Conservation (phyloP, 1,140 invertebrate genomes). For the Neodiprion lecontei region DNA sequence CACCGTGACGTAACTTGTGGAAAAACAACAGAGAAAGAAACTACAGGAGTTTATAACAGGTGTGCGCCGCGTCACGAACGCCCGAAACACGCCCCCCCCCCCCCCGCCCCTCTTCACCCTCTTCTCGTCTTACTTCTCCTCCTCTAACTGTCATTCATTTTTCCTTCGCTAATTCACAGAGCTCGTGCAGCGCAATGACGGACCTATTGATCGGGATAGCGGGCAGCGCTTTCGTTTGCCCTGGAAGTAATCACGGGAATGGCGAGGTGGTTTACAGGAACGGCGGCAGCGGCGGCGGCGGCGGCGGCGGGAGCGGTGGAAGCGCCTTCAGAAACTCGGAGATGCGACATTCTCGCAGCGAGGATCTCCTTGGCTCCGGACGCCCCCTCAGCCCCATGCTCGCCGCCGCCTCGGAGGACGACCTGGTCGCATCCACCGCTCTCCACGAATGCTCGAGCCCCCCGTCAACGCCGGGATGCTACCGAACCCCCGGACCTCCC, state of each 20-base stretch:
- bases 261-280: constrained; percentile 40
- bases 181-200: constrained; percentile 40
- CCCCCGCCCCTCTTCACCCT: no score
- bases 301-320: constrained; percentile 15
- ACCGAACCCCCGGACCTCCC: constrained; percentile 28
- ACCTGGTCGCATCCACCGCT: constrained; percentile 55
- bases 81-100: no score
- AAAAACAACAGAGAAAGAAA: no score
- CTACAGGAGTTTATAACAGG: no score
- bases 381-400: constrained; percentile 46
- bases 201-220: constrained; percentile 51
- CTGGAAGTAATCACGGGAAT: constrained; percentile 23
- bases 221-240: constrained; percentile 32
- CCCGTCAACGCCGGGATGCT: constrained; percentile 19
- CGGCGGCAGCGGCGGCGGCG: constrained; percentile 10
- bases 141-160: no score
- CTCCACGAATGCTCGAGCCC: constrained; percentile 49
- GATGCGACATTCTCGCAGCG: constrained; percentile 56
- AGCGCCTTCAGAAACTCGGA: constrained; percentile 50
- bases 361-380: constrained; percentile 45
- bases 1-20: no score
- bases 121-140: no score
- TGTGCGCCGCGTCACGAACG: no score
- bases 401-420: constrained; percentile 53
- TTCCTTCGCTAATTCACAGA: no score